phyloP scores from a whole-genome alignment of 2,113 vertebrate species.

The Melanerpes formicivorus region DNA sequence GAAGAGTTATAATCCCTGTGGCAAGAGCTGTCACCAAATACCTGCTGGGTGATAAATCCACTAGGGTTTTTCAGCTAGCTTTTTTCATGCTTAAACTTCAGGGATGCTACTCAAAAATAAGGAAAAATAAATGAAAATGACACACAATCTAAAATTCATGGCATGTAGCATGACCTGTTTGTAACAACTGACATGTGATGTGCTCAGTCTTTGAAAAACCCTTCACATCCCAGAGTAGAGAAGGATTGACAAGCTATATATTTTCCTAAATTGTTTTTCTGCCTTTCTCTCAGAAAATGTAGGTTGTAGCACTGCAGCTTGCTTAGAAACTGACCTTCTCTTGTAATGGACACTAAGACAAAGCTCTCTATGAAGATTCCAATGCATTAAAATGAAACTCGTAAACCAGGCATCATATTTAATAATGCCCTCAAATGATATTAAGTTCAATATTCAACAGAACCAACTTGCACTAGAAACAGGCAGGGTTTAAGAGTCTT shows the following conservation, averaged over 20 bases:
- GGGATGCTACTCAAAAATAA: slow-evolving; percentile 27
- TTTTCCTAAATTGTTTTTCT: slow-evolving; percentile 30
- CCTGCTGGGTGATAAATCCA: slow-evolving; percentile 57
- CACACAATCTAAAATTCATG: slow-evolving; percentile 19
- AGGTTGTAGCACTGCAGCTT: background rate
- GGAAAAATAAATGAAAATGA: slow-evolving; percentile 40
- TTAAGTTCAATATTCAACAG: slow-evolving; percentile 13
- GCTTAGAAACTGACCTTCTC: background rate
- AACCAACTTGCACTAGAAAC: slow-evolving; percentile 19
- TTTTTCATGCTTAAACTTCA: slow-evolving; percentile 9
- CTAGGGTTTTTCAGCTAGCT: slow-evolving; percentile 2
- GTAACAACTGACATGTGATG: background rate
- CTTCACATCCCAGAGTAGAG: background rate
- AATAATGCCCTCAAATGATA: slow-evolving; percentile 25
- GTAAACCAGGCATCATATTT: background rate
- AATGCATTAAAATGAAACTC: background rate
- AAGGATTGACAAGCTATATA: slow-evolving; percentile 14
- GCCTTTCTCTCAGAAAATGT: background rate
- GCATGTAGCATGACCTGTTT: background rate
- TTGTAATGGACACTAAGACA: background rate
- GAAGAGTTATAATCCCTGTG: slow-evolving; percentile 31
- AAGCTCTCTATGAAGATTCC: slow-evolving; percentile 4
- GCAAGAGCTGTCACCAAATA: slow-evolving; percentile 37
- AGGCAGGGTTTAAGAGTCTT: background rate
- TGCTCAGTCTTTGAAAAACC: slow-evolving; percentile 4